Evolutionary conservation across 2,888 invertebrate species (phyloP), one percentile per base, ranked within the genome.

Genomic region (Neoascia interrupta): DNA sequence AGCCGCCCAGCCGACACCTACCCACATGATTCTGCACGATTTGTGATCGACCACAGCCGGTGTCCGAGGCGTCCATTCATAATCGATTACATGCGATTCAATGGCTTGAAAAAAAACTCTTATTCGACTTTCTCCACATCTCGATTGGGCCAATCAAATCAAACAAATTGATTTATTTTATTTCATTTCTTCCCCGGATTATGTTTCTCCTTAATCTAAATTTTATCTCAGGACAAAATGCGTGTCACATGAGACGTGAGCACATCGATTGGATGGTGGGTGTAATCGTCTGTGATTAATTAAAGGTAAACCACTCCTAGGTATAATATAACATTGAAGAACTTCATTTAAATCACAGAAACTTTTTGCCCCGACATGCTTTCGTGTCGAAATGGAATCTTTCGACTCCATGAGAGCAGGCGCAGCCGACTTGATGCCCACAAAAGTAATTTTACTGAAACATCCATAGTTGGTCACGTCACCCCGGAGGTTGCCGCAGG

Each of bases 1-100:
- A n/a, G n/a, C n/a, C n/a, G n/a, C n/a, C n/a, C n/a, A n/a, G n/a
- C n/a, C n/a, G n/a, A n/a, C n/a, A n/a, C n/a, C n/a, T n/a, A n/a
- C n/a, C n/a, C n/a, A n/a, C n/a, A n/a, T n/a, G n/a, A n/a, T n/a
- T n/a, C n/a, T 45, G 54, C 26, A 28, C 47, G 66, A 56, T 47
- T 28, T 56, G 37, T 28, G 47, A 31, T 58, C 47, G 11, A 39
- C 18, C 39, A 16, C 39, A 39, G 47, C 15, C 21, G 31, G 15
- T 31, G 18, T 18, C 5, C 10, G 15, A 45, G n/a, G 45, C 21
- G 23, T 36, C 26, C 39, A 41, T 49, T 49, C 49, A 49, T 47
- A 58, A 68, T 58, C 23, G 13, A 68, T 56, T 58, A 49, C 23
- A 34, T 31, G 21, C 49, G 39, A 47, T 34, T 41, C 47, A 43